Base-by-base conservation (phyloP, 2,888 invertebrate genomes). In the Elysia crispata region DNA sequence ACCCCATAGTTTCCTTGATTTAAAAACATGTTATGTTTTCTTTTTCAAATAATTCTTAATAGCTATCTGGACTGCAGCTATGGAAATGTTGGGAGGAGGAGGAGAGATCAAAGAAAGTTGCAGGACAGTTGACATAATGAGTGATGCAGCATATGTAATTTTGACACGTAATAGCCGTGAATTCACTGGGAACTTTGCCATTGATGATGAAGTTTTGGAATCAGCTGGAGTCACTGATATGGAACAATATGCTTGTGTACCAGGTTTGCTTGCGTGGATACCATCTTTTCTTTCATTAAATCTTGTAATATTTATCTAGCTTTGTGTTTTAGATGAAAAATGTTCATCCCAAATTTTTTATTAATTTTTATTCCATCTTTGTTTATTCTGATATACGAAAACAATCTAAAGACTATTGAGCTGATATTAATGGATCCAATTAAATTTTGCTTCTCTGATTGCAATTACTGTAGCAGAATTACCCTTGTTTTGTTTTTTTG, bases 41-140 rank as follows among this genome's bases (percentile, higher is more conserved):
- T 76, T 62, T 76, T 23, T 20, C 30, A 62, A 20, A 20, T 0
- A 62, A 41, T n/a, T 76, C 74, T 83, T 83, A 85, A 23, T 85
- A 96, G 97, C 96, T 13, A 97, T 98, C 86, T 95, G 95, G 80
- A 99, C 99, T 0, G 98, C 98, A 0, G 98, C 98, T 15, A 93
- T 94, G 92, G 92, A 92, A 80, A 93, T 94, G 93, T 84, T 93
- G 31, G 96, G 97, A 89, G 91, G 92, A 5, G 92, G 92, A 20
- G 86, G 88, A n/a, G 91, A 86, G n/a, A 94, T 95, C 0, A 94
- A 94, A 0, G 94, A 94, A 54, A 92, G 93, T 83, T 96, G 96
- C 86, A 94, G 97, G 72, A 96, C 95, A 89, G 95, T 95, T 0
- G 96, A 97, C 31, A 97, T 98, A 83, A 94, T 97, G 90, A 95